Evolutionary conservation across 2,113 vertebrate species (phyloP), one percentile per base, ranked within the genome.

Genomic region (Orthonyx spaldingii): DNA sequence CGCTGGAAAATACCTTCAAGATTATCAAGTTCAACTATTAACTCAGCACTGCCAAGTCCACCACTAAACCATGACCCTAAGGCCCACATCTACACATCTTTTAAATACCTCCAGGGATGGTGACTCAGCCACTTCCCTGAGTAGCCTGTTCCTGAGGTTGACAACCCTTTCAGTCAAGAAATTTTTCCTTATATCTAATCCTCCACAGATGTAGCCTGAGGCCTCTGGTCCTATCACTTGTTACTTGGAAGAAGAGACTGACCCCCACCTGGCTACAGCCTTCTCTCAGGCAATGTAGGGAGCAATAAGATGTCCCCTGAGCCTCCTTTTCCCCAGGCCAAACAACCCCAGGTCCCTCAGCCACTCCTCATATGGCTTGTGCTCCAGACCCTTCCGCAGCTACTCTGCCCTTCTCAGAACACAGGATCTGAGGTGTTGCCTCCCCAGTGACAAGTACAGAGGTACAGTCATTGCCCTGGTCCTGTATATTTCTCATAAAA

Each of bases 61-160:
- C 24, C 52, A 56, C 33, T 50, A 66, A 85, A 41, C 41, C 23
- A 30, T 8, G 10, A 30, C 6, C 32, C 28, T 44, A 8, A 49
- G 11, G 7, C 23, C 21, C 33, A 61, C 5, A 46, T 15, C 41
- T 52, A 26, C 8, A 20, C 0, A 0, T 35, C 41, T 56, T 44
- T 70, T 50, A 71, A 56, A 71, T 33, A 61, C 13, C 16, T 66
- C 46, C 33, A 76, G 35, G 24, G 8, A 24, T 35, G 21, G 33
- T 65, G 46, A 50, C 32, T 70, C 37, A 3, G 35, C 8, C 39
- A 44, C 68, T 44, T 65, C 35, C 49, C 52, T 26, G 6, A 56
- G 21, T 11, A 81, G 18, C 18, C 16, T 61, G 7, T 41, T n/a
- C 27, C 24, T 46, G 22, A 16, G 52, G 6, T 66, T 24, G 17